phyloP scores from a whole-genome alignment of 2,113 vertebrate genomes.

The Capricornis sumatraensis region DNA sequence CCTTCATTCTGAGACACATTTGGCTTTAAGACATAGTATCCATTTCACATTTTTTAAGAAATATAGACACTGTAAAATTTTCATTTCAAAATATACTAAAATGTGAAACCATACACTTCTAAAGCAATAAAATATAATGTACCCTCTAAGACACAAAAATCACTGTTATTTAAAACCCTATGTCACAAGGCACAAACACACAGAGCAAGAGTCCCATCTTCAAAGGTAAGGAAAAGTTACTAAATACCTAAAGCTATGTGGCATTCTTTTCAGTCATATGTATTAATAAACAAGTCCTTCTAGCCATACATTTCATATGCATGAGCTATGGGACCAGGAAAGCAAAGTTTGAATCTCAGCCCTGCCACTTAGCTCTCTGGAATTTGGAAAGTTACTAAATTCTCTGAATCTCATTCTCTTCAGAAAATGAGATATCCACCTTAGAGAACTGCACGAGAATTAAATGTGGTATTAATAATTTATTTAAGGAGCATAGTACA shows the following conservation, averaged over 20 bases:
- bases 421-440: background rate
- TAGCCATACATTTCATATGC: background rate
- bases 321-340: background rate
- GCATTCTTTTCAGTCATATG: background rate
- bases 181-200: background rate
- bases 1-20: constrained; percentile 17
- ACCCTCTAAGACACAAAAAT: constrained; percentile 11
- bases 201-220: background rate
- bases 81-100: constrained; percentile 42
- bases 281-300: background rate
- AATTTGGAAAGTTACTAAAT: background rate
- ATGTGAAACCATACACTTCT: constrained; percentile 15
- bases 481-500: background rate
- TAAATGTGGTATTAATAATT: background rate
- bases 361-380: background rate
- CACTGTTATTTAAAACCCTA: background rate
- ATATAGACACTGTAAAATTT: background rate
- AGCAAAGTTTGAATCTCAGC: background rate
- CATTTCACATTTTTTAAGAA: constrained; percentile 16
- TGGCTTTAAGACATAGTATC: constrained; percentile 30
- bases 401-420: constrained; percentile 24
- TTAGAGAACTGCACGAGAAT: background rate
- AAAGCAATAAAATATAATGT: constrained; percentile 10
- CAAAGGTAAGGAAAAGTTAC: constrained; percentile 14
- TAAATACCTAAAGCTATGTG: background rate